Evolutionary conservation across 53 echinoderm and acorn worm genomes (phyloP).

Genomic region (Hippasteria phrygiana): DNA sequence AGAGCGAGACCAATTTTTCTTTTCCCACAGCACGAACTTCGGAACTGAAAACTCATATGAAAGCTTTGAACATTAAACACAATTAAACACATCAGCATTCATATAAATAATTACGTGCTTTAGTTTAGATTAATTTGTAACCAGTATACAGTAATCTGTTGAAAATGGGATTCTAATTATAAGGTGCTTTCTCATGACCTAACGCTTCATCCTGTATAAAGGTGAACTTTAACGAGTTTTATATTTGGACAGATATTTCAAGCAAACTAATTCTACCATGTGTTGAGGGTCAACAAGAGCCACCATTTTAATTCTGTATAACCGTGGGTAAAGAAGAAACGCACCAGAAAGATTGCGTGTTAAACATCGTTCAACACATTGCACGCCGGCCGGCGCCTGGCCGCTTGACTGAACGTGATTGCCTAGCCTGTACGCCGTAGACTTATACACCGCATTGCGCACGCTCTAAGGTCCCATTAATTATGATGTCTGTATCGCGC

Average conservation of each 20-base stretch:
- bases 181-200: too few species aligned
- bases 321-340: not conserved
- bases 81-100: too few species aligned
- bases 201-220: too few species aligned
- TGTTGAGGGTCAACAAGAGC: not conserved
- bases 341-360: conserved; percentile 22
- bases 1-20: too few species aligned
- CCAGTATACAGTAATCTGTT: too few species aligned
- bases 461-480: not conserved
- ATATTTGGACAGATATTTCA: not conserved
- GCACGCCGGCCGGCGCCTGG: conserved; percentile 44
- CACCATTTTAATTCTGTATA: not conserved
- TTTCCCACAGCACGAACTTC: too few species aligned
- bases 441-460: not conserved
- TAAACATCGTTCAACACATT: conserved; percentile 50
- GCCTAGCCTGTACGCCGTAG: not conserved
- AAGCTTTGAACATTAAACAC: too few species aligned
- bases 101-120: too few species aligned
- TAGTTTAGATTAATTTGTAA: too few species aligned
- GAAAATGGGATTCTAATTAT: too few species aligned
- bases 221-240: too few species aligned
- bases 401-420: conserved; percentile 20
- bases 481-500: not conserved
- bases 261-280: not conserved
- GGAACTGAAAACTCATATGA: too few species aligned